Evolutionary conservation across 2,888 invertebrate species (phyloP).

Genomic region (Marasmarcha lunaedactyla): DNA sequence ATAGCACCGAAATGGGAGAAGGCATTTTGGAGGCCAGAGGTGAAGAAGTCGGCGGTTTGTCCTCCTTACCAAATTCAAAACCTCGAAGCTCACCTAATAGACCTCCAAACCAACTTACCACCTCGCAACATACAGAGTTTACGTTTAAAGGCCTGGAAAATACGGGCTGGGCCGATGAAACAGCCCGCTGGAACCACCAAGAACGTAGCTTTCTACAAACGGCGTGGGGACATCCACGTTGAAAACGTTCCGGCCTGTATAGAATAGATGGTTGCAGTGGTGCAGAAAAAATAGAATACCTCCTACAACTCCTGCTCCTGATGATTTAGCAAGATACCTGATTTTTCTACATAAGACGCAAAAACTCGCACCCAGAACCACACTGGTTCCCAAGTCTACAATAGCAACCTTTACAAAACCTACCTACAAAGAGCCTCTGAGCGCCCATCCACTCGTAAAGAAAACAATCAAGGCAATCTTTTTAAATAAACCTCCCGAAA

Average conservation of each 20-base stretch:
- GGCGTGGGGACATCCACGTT: constrained; percentile 14
- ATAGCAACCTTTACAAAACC: constrained; percentile 8
- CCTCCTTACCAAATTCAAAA: constrained; percentile 12
- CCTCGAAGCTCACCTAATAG: constrained; percentile 5
- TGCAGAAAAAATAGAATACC: background rate
- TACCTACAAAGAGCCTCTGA: background rate
- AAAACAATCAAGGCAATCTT: background rate
- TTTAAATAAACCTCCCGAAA: background rate
- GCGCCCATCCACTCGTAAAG: background rate
- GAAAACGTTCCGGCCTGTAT: constrained; percentile 14
- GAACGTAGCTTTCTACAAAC: constrained; percentile 8
- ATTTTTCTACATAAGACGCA: background rate
- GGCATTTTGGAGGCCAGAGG: constrained; percentile 17
- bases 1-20: constrained; percentile 15
- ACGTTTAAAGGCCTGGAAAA: constrained; percentile 15
- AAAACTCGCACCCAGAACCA: constrained; percentile 5
- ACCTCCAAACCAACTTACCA: constrained; percentile 9
- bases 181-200: constrained; percentile 5
- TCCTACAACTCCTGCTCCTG: constrained; percentile 2
- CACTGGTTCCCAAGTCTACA: constrained; percentile 11
- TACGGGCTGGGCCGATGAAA: constrained; percentile 15
- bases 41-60: constrained; percentile 10
- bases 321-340: constrained; percentile 7
- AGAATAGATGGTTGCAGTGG: constrained; percentile 10
- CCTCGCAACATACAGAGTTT: constrained; percentile 3